Base-by-base conservation (phyloP, 2,888 invertebrate genomes). In the Agriopis marginaria region DNA sequence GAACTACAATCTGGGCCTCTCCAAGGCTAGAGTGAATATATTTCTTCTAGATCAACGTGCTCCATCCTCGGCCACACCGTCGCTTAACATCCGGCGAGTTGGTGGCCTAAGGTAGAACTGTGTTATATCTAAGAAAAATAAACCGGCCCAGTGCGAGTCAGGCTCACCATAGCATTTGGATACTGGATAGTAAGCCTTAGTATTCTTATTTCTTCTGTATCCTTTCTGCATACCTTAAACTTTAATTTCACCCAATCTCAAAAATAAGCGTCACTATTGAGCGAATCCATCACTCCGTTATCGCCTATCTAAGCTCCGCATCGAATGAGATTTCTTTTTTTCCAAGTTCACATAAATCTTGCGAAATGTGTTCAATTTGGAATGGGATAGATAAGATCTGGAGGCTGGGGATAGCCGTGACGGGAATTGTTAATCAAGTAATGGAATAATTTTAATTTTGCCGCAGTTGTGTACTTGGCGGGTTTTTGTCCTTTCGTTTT, bases 291-390 rank as follows among this genome's bases (percentile, higher is more conserved):
- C 72, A 72, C 72, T 58, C 63, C 66, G 71, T 76, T 83, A 83
- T 82, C 82, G 73, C 76, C 67, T 78, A 79, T 81, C 77, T 77
- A 77, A 77, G 77, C 81, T 61, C 62, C 61, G 49, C 65, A 70
- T 70, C 66, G 59, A 66, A 70, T 66, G 66, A 59, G 70, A 80
- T 79, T 77, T 75, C 66, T 70, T 70, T 79, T 80, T 78, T 77
- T 78, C 72, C 75, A 71, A 77, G 75, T 73, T 77, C 72, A 75
- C 81, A 77, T 79, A 82, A 80, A 79, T 84, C 81, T 78, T 72
- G 60, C 75, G 74, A 72, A 83, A 82, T 81, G 80, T 77, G 77
- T 77, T 76, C 78, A 79, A 80, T 82, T 83, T 81, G 75, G 78
- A 71, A 54, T n/a, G 7, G 65, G 58, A 58, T 11, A 58, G 70